Conservation (phyloP, 1,140 invertebrate species). For the Drosophila parabipectinata region DNA sequence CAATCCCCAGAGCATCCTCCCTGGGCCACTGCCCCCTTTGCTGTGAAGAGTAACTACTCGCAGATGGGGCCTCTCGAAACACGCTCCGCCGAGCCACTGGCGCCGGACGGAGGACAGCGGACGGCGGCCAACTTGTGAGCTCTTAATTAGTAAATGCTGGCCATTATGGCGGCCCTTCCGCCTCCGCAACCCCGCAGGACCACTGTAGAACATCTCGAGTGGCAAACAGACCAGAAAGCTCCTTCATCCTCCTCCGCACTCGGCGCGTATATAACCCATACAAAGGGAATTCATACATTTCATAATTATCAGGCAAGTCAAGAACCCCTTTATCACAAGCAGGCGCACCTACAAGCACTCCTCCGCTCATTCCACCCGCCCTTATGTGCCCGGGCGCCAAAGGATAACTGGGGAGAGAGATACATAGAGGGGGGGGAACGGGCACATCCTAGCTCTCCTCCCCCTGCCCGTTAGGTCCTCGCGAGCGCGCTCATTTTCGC, state of each 20-base stretch:
- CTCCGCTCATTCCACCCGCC: slow-evolving; percentile 10
- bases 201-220: slow-evolving; percentile 43
- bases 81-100: slow-evolving; percentile 55
- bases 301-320: slow-evolving; percentile 78
- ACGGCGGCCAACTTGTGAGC: slow-evolving; percentile 64
- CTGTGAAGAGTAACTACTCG: slow-evolving; percentile 23
- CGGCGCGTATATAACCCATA: slow-evolving; percentile 67
- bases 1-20: slow-evolving; percentile 36
- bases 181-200: slow-evolving; percentile 5
- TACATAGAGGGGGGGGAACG: slow-evolving; percentile 16
- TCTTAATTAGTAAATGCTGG: slow-evolving; percentile 80
- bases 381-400: slow-evolving; percentile 41
- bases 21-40: background rate
- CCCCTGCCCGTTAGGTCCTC: slow-evolving; percentile 9
- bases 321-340: slow-evolving; percentile 77
- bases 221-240: slow-evolving; percentile 57
- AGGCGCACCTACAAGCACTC: slow-evolving; percentile 62
- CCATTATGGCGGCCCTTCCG: slow-evolving; percentile 65
- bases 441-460: slow-evolving; percentile 10
- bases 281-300: slow-evolving; percentile 77
- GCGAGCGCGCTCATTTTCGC: slow-evolving; percentile 73
- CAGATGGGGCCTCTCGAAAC: slow-evolving; percentile 59
- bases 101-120: slow-evolving; percentile 26
- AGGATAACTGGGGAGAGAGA: slow-evolving; percentile 52
- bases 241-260: slow-evolving; percentile 5